Conservation (phyloP, 2,113 vertebrate species). For the Haemorhous mexicanus region DNA sequence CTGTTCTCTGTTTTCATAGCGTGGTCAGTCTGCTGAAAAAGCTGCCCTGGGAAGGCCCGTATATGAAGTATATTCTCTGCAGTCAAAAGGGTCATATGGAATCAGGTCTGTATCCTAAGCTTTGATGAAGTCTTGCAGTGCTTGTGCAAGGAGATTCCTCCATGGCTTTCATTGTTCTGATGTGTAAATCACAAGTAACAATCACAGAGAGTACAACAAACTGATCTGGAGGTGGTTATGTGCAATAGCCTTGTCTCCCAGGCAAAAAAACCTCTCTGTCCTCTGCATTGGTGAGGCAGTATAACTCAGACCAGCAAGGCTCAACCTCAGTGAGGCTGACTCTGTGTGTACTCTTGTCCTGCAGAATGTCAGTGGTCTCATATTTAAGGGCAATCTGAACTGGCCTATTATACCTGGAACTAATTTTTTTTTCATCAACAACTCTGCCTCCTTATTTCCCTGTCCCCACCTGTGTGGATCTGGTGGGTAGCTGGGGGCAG, state of each 20-base stretch:
- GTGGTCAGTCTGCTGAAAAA: neutral
- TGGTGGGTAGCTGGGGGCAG: neutral
- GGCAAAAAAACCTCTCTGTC: neutral
- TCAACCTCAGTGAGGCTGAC: neutral
- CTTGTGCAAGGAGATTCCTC: neutral
- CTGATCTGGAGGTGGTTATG: neutral
- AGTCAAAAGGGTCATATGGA: neutral
- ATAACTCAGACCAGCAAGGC: neutral
- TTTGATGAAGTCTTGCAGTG: neutral
- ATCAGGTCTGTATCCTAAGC: neutral
- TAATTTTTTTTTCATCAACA: neutral
- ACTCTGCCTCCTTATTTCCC: neutral
- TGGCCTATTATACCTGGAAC: neutral
- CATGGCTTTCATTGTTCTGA: neutral
- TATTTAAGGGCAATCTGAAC: neutral
- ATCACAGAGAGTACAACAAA: neutral
- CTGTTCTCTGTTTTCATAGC: neutral
- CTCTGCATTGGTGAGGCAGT: neutral
- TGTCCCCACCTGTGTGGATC: neutral
- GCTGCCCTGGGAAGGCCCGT: neutral
- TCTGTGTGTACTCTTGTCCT: neutral
- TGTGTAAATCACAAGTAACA: neutral
- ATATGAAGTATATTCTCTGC: neutral
- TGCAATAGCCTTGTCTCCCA: neutral
- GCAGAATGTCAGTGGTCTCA: neutral